Evolutionary conservation across 2,113 vertebrate genomes (phyloP), one percentile per base, ranked within the genome.

Genomic region (Nesoenas mayeri): DNA sequence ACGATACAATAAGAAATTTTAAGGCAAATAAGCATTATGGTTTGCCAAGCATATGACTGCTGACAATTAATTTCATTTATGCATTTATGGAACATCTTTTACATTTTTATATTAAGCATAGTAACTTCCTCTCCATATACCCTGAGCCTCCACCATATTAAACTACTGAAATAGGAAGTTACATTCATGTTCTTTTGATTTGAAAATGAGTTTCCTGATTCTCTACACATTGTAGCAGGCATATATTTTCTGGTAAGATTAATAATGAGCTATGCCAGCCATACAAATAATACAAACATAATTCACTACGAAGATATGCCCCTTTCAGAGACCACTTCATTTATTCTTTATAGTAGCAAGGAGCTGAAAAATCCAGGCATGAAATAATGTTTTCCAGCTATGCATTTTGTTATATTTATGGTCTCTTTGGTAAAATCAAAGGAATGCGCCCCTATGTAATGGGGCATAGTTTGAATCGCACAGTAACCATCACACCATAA

Each of bases 391-490:
- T 94, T 96, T 89, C 89, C 84, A 95, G 80, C 71, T 85, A 82
- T 66, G n/a, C n/a, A 70, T 97, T 92, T 94, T 90, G 83, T 86
- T 83, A 38, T 85, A 95, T 94, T 94, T 95, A 96, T 88, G 85
- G 95, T 95, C 84, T 96, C 89, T 91, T 29, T 79, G 74, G 89
- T 95, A 91, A 96, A 96, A 96, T 94, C 96, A 96, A 88, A 96
- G 85, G 91, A 96, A 91, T 94, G 89, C 85, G 54, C 70, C 91
- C 95, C 74, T 93, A 81, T 94, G 81, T 89, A 95, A 92, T 82
- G 81, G 84, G 91, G 62, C 87, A 92, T 82, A 85, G 73, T 82
- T 72, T 95, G 95, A 95, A 84, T 74, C 89, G 80, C 91, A 95
- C 69, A 61, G 77, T 79, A 89, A 91, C 91, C 82, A 95, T 82